Conservation (phyloP, 2,797 vertebrate genomes). For the Psittacula echo region DNA sequence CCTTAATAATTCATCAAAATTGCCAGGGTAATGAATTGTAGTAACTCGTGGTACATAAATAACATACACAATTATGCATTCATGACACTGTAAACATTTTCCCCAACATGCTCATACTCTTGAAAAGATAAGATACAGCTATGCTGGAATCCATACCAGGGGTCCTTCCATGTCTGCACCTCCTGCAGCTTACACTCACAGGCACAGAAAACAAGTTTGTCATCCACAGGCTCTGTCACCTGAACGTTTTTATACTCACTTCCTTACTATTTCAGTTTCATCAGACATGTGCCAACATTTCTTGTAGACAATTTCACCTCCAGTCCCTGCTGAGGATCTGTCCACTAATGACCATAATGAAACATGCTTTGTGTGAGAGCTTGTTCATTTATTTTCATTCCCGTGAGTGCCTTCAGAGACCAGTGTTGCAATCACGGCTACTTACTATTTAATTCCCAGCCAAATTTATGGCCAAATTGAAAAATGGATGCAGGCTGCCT, state of each 20-base stretch:
- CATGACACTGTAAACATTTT: not conserved
- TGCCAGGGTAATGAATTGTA: not conserved
- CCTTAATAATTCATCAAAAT: constrained; percentile 22
- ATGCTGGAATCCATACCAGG: not conserved
- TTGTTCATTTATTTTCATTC: constrained; percentile 93
- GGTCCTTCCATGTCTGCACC: not conserved
- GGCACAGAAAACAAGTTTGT: not conserved
- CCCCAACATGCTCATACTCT: not conserved
- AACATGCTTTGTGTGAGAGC: constrained; percentile 89
- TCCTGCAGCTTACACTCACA: not conserved
- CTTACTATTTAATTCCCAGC: constrained; percentile 89
- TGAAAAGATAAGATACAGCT: not conserved
- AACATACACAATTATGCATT: not conserved
- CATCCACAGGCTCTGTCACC: not conserved
- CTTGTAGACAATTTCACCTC: constrained; percentile 80
- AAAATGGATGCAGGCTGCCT: constrained; percentile 86
- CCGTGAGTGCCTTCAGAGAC: constrained; percentile 85
- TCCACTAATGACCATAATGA: constrained; percentile 92
- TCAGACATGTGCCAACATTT: constrained; percentile 71
- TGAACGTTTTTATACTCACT: not conserved
- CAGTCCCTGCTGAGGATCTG: constrained; percentile 76
- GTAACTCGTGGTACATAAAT: not conserved
- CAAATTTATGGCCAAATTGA: constrained; percentile 89
- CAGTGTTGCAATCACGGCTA: constrained; percentile 86
- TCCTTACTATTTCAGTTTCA: constrained; percentile 41